Evolutionary conservation across 2,113 vertebrate genomes (phyloP).

Genomic region (Lota lota): DNA sequence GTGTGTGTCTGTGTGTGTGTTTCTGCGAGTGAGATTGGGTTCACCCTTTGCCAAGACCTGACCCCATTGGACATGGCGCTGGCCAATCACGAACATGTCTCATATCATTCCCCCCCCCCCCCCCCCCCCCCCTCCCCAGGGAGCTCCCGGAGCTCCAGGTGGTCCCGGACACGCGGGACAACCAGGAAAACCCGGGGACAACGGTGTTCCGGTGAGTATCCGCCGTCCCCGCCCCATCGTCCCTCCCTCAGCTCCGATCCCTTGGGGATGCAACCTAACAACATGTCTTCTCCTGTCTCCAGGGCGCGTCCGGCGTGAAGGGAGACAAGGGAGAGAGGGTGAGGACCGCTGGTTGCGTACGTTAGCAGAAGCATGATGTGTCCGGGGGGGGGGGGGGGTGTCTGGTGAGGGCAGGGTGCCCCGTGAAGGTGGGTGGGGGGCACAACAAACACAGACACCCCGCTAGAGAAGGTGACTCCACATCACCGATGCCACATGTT

Average conservation of each 20-base stretch:
- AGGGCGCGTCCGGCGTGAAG: constrained; percentile 84
- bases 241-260: neutral
- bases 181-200: constrained; percentile 86
- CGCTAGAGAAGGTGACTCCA: too few species aligned
- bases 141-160: constrained; percentile 88
- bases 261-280: neutral
- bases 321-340: constrained; percentile 97
- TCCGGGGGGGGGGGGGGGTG: neutral
- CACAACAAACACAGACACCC: too few species aligned
- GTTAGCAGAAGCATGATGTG: neutral
- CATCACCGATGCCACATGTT: too few species aligned
- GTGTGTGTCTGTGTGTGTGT: too few species aligned
- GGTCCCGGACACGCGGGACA: constrained; percentile 81
- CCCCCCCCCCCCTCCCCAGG: constrained; percentile 67
- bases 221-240: neutral
- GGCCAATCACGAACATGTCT: neutral
- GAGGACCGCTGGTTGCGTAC: constrained; percentile 62
- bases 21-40: too few species aligned
- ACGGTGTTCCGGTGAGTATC: constrained; percentile 81
- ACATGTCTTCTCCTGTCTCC: constrained; percentile 44
- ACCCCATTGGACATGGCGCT: neutral
- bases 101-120: neutral
- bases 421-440: too few species aligned
- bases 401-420: too few species aligned
- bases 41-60: neutral